A percentile compares a stretch with the other conserved stretches of the same genome.
Evolutionary conservation across 2,113 vertebrate species (phyloP).

Genomic region (Megaleporinus macrocephalus): DNA sequence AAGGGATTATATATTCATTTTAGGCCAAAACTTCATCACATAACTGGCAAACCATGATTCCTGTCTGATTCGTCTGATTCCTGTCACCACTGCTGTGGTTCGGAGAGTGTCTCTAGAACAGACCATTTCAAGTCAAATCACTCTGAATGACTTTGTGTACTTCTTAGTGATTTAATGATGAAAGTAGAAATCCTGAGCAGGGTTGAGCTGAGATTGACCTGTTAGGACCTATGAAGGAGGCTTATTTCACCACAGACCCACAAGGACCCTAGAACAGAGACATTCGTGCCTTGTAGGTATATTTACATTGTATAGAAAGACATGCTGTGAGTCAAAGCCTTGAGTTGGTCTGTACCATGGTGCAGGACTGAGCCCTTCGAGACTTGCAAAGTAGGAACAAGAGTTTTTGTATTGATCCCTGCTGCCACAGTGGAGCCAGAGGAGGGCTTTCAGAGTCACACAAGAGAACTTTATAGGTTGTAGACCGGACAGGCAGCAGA

Average conservation of each 20-base stretch:
- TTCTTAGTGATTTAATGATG: no score
- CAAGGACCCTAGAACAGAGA: neutral
- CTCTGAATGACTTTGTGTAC: no score
- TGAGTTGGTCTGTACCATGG: neutral
- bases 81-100: no score
- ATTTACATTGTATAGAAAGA: neutral
- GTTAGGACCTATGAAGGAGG: no score
- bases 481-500: neutral
- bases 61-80: no score
- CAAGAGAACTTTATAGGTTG: neutral
- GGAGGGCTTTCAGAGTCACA: neutral
- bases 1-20: no score
- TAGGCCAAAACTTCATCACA: no score
- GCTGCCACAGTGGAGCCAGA: slow-evolving; percentile 17
- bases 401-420: neutral
- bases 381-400: neutral
- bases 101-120: no score
- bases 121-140: no score
- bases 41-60: no score
- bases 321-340: neutral
- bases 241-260: neutral
- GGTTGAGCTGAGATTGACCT: no score
- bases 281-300: neutral
- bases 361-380: neutral
- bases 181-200: no score